These are phyloP conservation scores for Hemitrygon akajei DNA, from an alignment of 2,797 vertebrate species.

Conservation along the genomic window DNA sequence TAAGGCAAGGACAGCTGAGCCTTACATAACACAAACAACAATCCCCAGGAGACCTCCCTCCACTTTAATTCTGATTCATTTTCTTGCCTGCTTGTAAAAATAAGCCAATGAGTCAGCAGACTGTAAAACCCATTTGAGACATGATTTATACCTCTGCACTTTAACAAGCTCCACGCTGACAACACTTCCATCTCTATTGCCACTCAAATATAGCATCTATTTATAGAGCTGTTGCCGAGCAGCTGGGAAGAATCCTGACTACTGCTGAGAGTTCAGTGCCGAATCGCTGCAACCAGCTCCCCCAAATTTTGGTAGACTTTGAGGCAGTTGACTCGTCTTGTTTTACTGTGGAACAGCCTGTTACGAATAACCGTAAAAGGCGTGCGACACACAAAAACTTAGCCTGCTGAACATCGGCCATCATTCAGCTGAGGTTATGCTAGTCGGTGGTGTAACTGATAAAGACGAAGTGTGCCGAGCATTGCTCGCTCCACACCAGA, in stretches of 20 bases:
- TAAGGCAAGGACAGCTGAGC: neutral
- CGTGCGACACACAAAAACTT: neutral
- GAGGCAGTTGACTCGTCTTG: neutral
- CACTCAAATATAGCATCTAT: neutral
- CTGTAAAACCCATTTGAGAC: neutral
- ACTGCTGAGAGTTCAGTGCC: neutral
- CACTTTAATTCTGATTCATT: neutral
- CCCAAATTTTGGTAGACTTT: neutral
- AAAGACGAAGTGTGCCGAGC: neutral
- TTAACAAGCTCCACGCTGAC: neutral
- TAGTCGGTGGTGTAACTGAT: neutral
- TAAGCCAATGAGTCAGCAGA: neutral
- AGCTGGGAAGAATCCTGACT: too few species aligned
- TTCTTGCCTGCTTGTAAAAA: neutral
- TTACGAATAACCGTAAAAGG: neutral
- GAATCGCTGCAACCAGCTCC: too few species aligned
- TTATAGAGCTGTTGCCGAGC: constrained; percentile 1
- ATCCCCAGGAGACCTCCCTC: neutral
- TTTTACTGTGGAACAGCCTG: neutral
- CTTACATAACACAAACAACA: neutral
- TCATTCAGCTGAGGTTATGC: neutral
- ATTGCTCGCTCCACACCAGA: neutral
- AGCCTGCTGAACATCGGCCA: neutral
- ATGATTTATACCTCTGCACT: neutral
- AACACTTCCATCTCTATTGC: neutral